phyloP scores from a whole-genome alignment of 2,797 vertebrate genomes.

The Odontamblyopus rebecca region DNA sequence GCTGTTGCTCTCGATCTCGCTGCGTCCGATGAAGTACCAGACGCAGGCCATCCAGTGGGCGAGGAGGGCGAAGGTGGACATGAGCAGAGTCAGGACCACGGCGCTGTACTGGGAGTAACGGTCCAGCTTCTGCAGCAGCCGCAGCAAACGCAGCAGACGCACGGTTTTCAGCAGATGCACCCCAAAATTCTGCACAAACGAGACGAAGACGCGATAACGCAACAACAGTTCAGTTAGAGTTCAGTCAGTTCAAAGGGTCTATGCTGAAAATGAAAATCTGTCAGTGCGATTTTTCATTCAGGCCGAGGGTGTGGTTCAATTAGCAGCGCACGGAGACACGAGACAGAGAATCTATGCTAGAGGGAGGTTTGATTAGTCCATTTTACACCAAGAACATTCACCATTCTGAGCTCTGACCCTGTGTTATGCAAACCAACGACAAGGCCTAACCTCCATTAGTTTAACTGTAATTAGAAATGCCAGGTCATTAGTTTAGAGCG shows the following conservation, averaged over 20 bases:
- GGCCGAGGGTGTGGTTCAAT: background rate
- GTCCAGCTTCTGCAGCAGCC: slow-evolving; percentile 94
- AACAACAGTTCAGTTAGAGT: too few species aligned
- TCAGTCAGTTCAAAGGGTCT: too few species aligned
- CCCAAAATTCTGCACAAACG: slow-evolving; percentile 77
- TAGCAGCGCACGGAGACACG: background rate
- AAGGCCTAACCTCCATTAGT: background rate
- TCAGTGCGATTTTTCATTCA: background rate
- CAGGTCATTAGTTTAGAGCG: background rate
- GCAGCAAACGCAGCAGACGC: slow-evolving; percentile 87
- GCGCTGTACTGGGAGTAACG: slow-evolving; percentile 97
- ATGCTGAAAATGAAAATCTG: background rate
- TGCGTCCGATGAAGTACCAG: slow-evolving; percentile 94
- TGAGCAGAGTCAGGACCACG: slow-evolving; percentile 92
- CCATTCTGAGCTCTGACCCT: background rate
- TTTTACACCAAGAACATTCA: background rate
- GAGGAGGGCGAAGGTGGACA: slow-evolving; percentile 93
- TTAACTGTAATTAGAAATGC: background rate
- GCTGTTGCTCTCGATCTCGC: slow-evolving; percentile 86
- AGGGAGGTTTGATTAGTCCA: background rate
- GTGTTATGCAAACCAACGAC: background rate
- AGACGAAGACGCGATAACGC: background rate
- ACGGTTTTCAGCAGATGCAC: slow-evolving; percentile 95
- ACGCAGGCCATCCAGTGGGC: slow-evolving; percentile 98
- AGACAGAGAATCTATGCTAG: background rate